Evolutionary conservation across 2,888 invertebrate genomes (phyloP).

Genomic region (Pilophorus perplexus): DNA sequence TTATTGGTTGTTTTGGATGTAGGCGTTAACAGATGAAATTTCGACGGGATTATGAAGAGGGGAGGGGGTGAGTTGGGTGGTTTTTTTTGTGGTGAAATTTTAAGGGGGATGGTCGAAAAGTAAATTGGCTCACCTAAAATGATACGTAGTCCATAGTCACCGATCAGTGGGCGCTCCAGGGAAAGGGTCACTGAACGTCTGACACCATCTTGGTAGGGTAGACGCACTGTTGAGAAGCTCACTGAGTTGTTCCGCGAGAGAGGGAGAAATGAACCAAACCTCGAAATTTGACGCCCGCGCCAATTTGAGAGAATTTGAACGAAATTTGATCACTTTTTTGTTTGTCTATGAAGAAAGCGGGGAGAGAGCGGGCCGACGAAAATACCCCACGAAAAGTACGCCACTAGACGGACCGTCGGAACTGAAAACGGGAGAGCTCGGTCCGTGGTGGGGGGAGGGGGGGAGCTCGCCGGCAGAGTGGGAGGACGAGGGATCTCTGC

Average conservation of each 20-base stretch:
- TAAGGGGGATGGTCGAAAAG: neutral
- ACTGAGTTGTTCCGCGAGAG: too few species aligned
- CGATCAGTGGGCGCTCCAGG: neutral
- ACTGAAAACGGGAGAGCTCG: neutral
- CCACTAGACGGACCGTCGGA: neutral
- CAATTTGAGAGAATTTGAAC: too few species aligned
- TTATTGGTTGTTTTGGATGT: too few species aligned
- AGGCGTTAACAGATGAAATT: neutral
- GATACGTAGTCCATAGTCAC: slow-evolving; percentile 15
- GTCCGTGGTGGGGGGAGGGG: neutral
- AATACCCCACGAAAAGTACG: neutral
- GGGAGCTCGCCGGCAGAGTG: neutral
- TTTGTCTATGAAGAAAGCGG: too few species aligned
- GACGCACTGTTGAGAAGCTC: neutral
- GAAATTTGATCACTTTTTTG: too few species aligned
- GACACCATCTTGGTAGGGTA: slow-evolving; percentile 26
- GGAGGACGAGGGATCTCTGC: neutral
- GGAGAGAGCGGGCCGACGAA: neutral
- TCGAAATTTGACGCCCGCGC: too few species aligned
- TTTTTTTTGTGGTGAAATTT: too few species aligned
- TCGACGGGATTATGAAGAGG: neutral
- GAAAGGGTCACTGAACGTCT: slow-evolving; percentile 25
- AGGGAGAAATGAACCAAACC: too few species aligned
- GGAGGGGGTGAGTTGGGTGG: neutral
- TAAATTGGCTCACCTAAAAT: neutral